Evolutionary conservation across 2,797 vertebrate genomes (phyloP).

Genomic region (Eulemur coronatus): DNA sequence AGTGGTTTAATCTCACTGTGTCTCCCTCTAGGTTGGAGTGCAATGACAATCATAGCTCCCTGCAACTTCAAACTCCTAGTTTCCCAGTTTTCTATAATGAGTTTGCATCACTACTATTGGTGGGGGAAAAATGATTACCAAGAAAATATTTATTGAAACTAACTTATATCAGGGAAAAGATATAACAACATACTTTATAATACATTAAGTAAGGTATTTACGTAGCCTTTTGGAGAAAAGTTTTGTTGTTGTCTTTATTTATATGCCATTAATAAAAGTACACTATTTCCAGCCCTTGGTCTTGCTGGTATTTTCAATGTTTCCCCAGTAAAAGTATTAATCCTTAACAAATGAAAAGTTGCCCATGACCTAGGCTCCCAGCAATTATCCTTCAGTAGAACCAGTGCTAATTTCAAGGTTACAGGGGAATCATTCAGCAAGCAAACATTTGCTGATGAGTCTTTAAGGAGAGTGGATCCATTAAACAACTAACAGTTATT

Average conservation of each 20-base stretch:
- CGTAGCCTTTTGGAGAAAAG: not conserved
- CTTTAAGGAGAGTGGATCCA: constrained; percentile 17
- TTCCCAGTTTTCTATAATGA: constrained; percentile 17
- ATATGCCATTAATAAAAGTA: not conserved
- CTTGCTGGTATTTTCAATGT: not conserved
- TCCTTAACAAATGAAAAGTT: not conserved
- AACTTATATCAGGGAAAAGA: not conserved
- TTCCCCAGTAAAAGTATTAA: not conserved
- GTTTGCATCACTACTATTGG: not conserved
- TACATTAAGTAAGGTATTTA: not conserved
- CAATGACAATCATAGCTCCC: not conserved
- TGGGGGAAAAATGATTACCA: not conserved
- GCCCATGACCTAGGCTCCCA: not conserved
- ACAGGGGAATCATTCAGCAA: not conserved
- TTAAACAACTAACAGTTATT: not conserved
- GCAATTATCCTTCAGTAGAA: not conserved
- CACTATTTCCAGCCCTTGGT: not conserved
- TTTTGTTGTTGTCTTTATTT: not conserved
- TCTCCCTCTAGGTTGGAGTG: not conserved
- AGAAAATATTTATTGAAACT: constrained; percentile 32
- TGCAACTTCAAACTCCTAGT: not conserved
- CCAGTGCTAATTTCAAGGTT: constrained; percentile 21
- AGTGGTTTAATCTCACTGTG: not conserved
- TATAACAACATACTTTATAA: not conserved
- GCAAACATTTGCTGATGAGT: constrained; percentile 23